phyloP scores from a whole-genome alignment of 2,797 vertebrate genomes.

The Schizothorax lantsangensis region DNA sequence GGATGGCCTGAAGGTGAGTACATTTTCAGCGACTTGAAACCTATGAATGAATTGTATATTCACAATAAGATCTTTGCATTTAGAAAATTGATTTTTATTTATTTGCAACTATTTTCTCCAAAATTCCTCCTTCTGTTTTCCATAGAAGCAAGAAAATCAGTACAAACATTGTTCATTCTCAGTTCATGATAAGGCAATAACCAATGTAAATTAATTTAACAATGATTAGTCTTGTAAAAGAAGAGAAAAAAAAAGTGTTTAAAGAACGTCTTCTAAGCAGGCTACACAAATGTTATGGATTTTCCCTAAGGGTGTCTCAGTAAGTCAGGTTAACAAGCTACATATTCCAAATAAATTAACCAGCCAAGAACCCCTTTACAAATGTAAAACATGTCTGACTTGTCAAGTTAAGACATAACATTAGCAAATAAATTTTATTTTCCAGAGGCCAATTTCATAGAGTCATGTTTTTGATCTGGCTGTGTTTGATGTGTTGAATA shows the following conservation, averaged over 20 bases:
- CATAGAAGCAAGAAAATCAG: background rate
- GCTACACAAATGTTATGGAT: background rate
- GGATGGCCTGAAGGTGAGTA: too few relatives aligned
- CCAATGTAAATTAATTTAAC: background rate
- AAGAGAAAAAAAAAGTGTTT: background rate
- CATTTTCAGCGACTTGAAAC: too few relatives aligned
- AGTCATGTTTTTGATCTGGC: constrained; percentile 13
- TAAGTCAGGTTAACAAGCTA: constrained; percentile 7
- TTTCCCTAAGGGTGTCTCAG: constrained; percentile 2
- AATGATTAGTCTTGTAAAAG: background rate
- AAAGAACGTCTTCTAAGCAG: background rate
- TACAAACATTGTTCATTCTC: background rate
- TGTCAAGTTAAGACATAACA: constrained; percentile 12
- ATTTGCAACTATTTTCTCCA: too few relatives aligned
- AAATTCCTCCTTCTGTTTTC: too few relatives aligned
- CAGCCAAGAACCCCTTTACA: constrained; percentile 7
- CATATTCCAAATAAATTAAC: constrained; percentile 13
- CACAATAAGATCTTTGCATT: too few relatives aligned
- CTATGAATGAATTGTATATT: too few relatives aligned
- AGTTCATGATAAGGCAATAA: background rate
- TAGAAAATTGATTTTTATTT: too few relatives aligned
- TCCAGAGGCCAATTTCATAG: constrained; percentile 13
- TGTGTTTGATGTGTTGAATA: background rate
- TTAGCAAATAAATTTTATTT: background rate
- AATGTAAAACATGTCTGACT: constrained; percentile 18